Base-by-base conservation (phyloP, 2,888 invertebrate genomes). In the Taenaris catops region DNA sequence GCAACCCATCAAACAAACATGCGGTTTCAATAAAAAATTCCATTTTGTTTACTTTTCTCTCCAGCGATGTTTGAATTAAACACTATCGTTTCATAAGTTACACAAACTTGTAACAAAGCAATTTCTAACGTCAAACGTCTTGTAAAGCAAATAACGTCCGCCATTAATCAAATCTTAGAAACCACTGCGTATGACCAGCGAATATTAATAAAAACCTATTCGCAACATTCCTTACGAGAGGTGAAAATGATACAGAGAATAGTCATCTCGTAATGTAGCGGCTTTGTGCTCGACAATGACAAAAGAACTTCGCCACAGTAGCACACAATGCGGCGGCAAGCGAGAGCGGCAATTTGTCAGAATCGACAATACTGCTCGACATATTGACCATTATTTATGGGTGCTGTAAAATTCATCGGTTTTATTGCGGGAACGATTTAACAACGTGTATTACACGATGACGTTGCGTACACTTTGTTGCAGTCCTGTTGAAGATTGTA, bases 381-480 rank as follows among this genome's bases (percentile, higher is more conserved):
- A 75, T 80, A 84, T 83, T 83, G 84, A 75, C 80, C 83, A 84
- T 83, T 84, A 86, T 86, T 84, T 86, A 86, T 84, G 76, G n/a
- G 64, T 66, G 69, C 60, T 65, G 76, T 79, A 72, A 78, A 76
- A 76, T 72, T 68, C 70, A 53, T 63, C 68, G 50, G 45, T 53
- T 81, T 83, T 83, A 83, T 78, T 79, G 78, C 86, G 81, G 74
- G 80, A 81, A 75, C 70, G 68, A 68, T 71, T 63, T 63, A 69
- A 58, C 79, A 69, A 58, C 79, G 65, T 83, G 83, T 83, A 71
- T 57, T 78, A 84, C 55, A 51, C 63, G 72, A 71, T 72, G 71
- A 70, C 67, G 64, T 56, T 53, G 62, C n/a, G n/a, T n/a, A n/a
- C n/a, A n/a, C n/a, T n/a, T n/a, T n/a, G n/a, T n/a, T n/a, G n/a